Conservation (phyloP, 37 sponge, comb jelly and placozoan species). For the Amphimedon queenslandica region DNA sequence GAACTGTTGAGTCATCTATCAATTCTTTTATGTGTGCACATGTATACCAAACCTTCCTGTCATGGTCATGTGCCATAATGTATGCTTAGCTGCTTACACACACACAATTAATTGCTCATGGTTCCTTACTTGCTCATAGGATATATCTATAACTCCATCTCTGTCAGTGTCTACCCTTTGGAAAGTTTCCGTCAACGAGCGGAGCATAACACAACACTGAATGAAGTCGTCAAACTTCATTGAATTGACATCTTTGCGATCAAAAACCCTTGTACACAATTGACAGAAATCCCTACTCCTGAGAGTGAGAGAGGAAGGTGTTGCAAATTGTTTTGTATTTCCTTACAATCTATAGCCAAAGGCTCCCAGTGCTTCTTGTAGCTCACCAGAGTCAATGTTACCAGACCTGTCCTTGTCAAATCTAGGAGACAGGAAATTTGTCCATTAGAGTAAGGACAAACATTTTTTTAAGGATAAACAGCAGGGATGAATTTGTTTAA, state of each 20-base stretch:
- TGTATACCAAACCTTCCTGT: no score
- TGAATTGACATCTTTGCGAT: constrained; percentile 55
- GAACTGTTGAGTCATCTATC: no score
- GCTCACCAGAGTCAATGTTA: constrained; percentile 75
- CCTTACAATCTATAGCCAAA: constrained; percentile 91
- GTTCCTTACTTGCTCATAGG: constrained; percentile 81
- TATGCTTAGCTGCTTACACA: not conserved
- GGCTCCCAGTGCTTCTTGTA: constrained; percentile 73
- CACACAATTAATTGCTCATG: constrained; percentile 6
- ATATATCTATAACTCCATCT: constrained; percentile 61
- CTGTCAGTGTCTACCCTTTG: constrained; percentile 57
- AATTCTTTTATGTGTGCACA: constrained; percentile 4
- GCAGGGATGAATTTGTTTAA: not conserved
- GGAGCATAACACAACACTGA: constrained; percentile 92
- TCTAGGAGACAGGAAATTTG: constrained; percentile 21
- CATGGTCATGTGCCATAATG: no score
- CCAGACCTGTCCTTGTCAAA: constrained; percentile 88
- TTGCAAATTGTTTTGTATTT: not conserved
- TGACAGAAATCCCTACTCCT: constrained; percentile 79
- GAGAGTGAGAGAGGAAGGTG: not conserved
- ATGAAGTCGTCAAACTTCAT: constrained; percentile 98
- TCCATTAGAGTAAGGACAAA: not conserved
- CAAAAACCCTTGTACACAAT: constrained; percentile 85
- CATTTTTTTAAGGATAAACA: not conserved
- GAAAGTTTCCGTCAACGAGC: constrained; percentile 80